A percentile compares a stretch with the other conserved stretches of the same genome.
phyloP scores from a whole-genome alignment of 2,113 vertebrate species.

The Percina caprodes region DNA sequence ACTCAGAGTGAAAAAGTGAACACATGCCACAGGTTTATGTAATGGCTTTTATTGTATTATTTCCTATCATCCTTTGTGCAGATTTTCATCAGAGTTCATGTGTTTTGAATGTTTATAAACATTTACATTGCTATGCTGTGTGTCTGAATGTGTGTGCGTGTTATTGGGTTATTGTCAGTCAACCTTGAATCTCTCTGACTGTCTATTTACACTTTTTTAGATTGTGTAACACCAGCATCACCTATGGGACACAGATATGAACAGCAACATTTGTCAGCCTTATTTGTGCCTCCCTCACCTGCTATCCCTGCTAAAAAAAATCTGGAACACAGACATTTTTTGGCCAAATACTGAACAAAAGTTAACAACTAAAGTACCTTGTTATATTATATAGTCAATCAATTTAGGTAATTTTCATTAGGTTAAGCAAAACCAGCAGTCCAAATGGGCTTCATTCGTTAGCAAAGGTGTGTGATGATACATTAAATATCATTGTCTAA shows the following conservation, averaged over 20 bases:
- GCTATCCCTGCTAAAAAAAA: not conserved
- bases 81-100: not conserved
- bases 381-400: not conserved
- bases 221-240: constrained; percentile 65
- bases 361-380: not conserved
- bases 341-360: not conserved
- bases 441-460: not conserved
- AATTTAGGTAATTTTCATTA: not conserved
- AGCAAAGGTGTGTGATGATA: not conserved
- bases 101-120: not conserved
- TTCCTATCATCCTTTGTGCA: not conserved
- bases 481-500: not conserved
- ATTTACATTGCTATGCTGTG: not conserved
- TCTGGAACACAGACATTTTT: not conserved
- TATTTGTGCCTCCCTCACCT: not conserved
- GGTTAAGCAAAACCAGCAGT: not conserved
- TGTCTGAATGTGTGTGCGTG: not conserved
- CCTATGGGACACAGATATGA: constrained; percentile 51
- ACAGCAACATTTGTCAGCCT: constrained; percentile 24
- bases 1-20: not conserved
- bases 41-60: not conserved
- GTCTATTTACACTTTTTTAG: not conserved
- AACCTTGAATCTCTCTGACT: constrained; percentile 13
- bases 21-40: not conserved
- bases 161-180: constrained; percentile 26